phyloP scores from a whole-genome alignment of 2,888 invertebrate species.

The Macaria liturata region DNA sequence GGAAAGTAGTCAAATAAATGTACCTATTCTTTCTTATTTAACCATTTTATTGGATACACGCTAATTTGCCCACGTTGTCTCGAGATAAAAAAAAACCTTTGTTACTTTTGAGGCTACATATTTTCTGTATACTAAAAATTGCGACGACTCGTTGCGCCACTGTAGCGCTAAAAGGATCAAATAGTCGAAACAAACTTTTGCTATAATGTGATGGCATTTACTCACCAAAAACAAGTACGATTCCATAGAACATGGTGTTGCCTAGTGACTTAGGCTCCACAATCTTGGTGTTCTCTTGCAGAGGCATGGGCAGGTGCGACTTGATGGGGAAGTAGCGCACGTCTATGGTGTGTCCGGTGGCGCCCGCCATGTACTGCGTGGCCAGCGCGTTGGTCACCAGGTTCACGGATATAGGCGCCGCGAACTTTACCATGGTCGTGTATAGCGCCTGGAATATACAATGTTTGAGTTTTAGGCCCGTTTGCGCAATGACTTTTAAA shows the following conservation, averaged over 20 bases:
- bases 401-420: slow-evolving; percentile 79
- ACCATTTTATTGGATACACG: too few species aligned
- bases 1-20: slow-evolving; percentile 44
- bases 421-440: slow-evolving; percentile 78
- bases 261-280: slow-evolving; percentile 36
- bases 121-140: too few species aligned
- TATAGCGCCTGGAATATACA: slow-evolving; percentile 58
- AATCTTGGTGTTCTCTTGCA: background rate
- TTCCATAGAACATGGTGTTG: slow-evolving; percentile 36
- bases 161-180: too few species aligned
- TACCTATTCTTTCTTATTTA: too few species aligned
- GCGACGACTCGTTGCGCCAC: too few species aligned
- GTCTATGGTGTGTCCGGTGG: slow-evolving; percentile 39
- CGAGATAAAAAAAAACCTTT: too few species aligned
- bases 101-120: too few species aligned
- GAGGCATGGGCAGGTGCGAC: background rate
- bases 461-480: background rate
- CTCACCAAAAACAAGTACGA: slow-evolving; percentile 46
- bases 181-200: too few species aligned
- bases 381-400: slow-evolving; percentile 70
- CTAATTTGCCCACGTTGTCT: too few species aligned
- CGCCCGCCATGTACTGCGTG: slow-evolving; percentile 29
- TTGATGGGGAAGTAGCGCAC: slow-evolving; percentile 46
- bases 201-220: slow-evolving; percentile 2
- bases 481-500: too few species aligned